Percentiles rank a stretch among this genome's conserved stretches.
Conservation (phyloP, 1,140 invertebrate genomes). For the Brachystomella parvula region DNA sequence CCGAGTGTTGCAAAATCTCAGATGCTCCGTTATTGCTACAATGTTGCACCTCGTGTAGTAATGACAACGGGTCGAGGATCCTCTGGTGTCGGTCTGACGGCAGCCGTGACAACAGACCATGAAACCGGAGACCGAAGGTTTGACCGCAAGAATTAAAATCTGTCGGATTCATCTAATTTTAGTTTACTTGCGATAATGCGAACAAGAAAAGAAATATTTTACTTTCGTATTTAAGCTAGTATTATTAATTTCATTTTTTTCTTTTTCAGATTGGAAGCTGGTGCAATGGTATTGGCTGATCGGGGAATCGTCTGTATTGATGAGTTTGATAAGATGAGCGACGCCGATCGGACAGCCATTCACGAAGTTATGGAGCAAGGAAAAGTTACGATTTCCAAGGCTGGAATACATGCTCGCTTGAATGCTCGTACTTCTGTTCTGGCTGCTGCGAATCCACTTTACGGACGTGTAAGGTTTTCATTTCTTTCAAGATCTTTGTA, state of each 20-base stretch:
- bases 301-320: slow-evolving; percentile 98
- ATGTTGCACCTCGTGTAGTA: slow-evolving; percentile 89
- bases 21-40: slow-evolving; percentile 85
- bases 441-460: slow-evolving; percentile 99
- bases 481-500: slow-evolving; percentile 1
- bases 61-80: slow-evolving; percentile 92
- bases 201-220: too few species aligned
- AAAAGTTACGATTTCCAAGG: slow-evolving; percentile 95
- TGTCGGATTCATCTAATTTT: too few species aligned
- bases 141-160: slow-evolving; percentile 9
- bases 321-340: slow-evolving; percentile 99
- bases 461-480: slow-evolving; percentile 67
- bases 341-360: slow-evolving; percentile 96
- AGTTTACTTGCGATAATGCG: too few species aligned
- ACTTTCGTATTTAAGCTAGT: too few species aligned
- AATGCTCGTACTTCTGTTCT: slow-evolving; percentile 97
- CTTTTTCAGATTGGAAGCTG: slow-evolving; percentile 75
- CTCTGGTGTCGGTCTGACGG: slow-evolving; percentile 95
- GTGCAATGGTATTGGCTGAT: slow-evolving; percentile 99
- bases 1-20: slow-evolving; percentile 99
- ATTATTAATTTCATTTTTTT: slow-evolving; percentile 10
- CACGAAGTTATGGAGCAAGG: slow-evolving; percentile 96
- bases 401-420: slow-evolving; percentile 94
- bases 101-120: slow-evolving; percentile 90
- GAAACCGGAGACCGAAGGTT: slow-evolving; percentile 77